Base-by-base conservation (phyloP, 1,140 invertebrate species). In the Meloidogyne floridensis region DNA sequence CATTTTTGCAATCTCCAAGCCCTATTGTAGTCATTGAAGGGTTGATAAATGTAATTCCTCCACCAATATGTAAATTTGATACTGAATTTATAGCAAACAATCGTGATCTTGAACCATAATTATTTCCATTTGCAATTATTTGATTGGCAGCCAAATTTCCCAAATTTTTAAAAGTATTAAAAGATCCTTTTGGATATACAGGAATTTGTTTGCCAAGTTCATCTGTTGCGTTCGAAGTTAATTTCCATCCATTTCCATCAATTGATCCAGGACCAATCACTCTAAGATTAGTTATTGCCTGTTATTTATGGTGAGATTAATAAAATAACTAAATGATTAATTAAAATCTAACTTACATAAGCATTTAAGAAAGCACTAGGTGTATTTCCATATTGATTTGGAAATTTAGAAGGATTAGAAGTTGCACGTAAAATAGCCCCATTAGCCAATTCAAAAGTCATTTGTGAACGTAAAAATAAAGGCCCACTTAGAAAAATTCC, bases 231-330 rank as follows among this genome's bases (percentile, higher is more conserved):
- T 70, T 51, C 5, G 75, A 56, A 42, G 20, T 6, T 32, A 32
- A 51, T n/a, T 42, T 42, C 75, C 75, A 77, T 32, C 75, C 75
- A 77, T 51, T 77, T 15, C 75, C 75, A 32, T 69, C 47, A 32
- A 77, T 42, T 32, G 75, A 13, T 0, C 75, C 75, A 11, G 11
- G 5, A 43, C 75, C 75, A 18, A 42, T 18, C 15, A 77, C 8
- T 20, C 20, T 5, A 59, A 77, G 69, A 10, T 77, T 77, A 15
- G 15, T 42, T 32, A 77, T 53, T 65, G 59, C 59, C 59, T n/a
- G n/a, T 65, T 6, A n/a, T 6, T 32, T 2, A 47, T 6, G 2
- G 47, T 2, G 7, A 47, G 47, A 47, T 47, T 4, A 47, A 47
- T 47, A 47, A 47, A 6, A 47, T 47, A 47, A 0, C 0, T 47